phyloP scores from a whole-genome alignment of 1,140 invertebrate genomes.

The Halesus radiatus region DNA sequence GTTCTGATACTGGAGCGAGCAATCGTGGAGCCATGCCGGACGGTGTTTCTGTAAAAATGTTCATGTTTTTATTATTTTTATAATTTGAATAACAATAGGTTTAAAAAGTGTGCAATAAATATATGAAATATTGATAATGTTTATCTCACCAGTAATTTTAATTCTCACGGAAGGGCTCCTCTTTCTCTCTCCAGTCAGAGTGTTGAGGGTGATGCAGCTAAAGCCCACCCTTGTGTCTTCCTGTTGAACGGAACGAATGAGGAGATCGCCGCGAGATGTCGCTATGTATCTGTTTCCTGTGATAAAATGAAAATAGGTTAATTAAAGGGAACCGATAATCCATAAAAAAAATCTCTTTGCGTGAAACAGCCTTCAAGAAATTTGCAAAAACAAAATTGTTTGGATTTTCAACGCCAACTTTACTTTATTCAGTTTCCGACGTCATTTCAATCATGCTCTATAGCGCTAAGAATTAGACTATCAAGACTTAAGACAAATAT shows the following conservation, averaged over 20 bases:
- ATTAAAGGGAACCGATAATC: no score
- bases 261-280: constrained; percentile 72
- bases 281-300: constrained; percentile 71
- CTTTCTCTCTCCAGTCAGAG: constrained; percentile 76
- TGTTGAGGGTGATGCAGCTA: constrained; percentile 77
- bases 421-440: no score
- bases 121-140: background rate
- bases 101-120: no score
- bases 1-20: constrained; percentile 73
- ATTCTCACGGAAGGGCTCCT: constrained; percentile 74
- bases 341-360: no score
- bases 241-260: constrained; percentile 74
- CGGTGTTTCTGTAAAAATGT: constrained; percentile 66
- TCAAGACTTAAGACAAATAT: no score
- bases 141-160: constrained; percentile 73
- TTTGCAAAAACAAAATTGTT: no score
- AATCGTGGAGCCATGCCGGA: constrained; percentile 77
- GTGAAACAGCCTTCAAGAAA: no score
- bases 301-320: constrained; percentile 50
- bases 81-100: no score
- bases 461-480: no score
- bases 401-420: no score
- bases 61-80: no score
- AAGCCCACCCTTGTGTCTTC: constrained; percentile 75
- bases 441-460: no score